These are phyloP conservation scores for Metacarcinus magister DNA, from an alignment of 2,888 invertebrate genomes.

Conservation along the genomic window DNA sequence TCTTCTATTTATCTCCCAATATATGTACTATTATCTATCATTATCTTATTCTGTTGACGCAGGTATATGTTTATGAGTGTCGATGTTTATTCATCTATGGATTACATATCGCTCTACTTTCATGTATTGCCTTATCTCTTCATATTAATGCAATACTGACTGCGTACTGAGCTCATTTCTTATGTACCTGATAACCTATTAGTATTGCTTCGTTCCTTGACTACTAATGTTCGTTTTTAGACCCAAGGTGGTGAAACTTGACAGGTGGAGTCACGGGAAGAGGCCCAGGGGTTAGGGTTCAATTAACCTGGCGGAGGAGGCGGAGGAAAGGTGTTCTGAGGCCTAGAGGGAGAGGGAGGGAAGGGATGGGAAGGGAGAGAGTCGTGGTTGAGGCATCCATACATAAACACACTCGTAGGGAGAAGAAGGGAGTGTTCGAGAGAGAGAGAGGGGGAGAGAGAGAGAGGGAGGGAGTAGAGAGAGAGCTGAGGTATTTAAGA, in stretches of 20 bases:
- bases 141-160: too few relatives aligned
- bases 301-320: slow-evolving; percentile 3
- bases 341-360: neutral
- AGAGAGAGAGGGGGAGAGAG: slow-evolving; percentile 5
- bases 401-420: neutral
- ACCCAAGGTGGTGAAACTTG: neutral
- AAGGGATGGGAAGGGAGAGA: neutral
- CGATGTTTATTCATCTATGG: too few relatives aligned
- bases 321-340: neutral
- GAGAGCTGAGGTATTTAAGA: neutral
- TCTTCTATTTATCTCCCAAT: too few relatives aligned
- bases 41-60: too few relatives aligned
- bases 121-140: neutral
- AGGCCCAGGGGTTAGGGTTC: neutral
- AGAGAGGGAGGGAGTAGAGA: neutral
- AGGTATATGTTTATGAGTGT: too few relatives aligned
- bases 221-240: neutral
- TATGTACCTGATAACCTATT: neutral
- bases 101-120: neutral
- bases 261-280: neutral
- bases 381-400: neutral
- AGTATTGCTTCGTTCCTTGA: neutral
- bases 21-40: too few relatives aligned
- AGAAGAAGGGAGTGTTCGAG: neutral
- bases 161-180: too few relatives aligned